A percentile compares a stretch with the other conserved stretches of the same genome.
Evolutionary conservation across 2,888 invertebrate species (phyloP).

Genomic region (Diaprepes abbreviatus): DNA sequence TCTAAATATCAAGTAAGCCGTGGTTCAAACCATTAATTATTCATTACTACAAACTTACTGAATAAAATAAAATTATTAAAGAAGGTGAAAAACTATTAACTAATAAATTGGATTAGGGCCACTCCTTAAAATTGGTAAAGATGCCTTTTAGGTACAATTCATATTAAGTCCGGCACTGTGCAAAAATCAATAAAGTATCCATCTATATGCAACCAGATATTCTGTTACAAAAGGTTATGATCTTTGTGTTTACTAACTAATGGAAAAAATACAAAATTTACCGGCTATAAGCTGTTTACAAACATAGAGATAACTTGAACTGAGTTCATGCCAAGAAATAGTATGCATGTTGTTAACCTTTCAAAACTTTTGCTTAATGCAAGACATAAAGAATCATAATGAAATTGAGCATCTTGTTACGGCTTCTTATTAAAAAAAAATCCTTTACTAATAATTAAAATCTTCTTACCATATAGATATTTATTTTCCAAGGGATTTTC

Average conservation of each 20-base stretch:
- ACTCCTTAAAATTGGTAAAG: constrained; percentile 11
- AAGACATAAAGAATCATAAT: no score
- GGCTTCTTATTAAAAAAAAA: no score
- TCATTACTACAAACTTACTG: no score
- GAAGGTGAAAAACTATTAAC: not conserved
- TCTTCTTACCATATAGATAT: constrained; percentile 82
- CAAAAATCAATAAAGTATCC: constrained; percentile 10
- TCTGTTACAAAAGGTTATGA: not conserved
- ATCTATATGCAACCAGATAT: constrained; percentile 8
- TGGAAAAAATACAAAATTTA: no score
- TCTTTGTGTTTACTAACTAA: not conserved
- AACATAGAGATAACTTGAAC: not conserved
- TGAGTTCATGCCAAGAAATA: no score
- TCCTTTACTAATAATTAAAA: no score
- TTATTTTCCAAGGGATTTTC: constrained; percentile 79
- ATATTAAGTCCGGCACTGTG: constrained; percentile 8
- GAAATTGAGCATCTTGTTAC: no score
- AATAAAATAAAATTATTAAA: no score
- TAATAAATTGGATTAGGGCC: not conserved
- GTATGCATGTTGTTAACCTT: no score
- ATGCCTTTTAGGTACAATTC: not conserved
- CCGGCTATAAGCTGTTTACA: not conserved
- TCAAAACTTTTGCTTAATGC: no score
- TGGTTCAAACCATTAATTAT: no score
- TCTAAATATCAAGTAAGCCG: no score